Percentiles rank a stretch among this genome's conserved stretches.
These are phyloP conservation scores for Propsilocerus akamusi DNA, from an alignment of 1,140 invertebrate species.

Conservation along the genomic window DNA sequence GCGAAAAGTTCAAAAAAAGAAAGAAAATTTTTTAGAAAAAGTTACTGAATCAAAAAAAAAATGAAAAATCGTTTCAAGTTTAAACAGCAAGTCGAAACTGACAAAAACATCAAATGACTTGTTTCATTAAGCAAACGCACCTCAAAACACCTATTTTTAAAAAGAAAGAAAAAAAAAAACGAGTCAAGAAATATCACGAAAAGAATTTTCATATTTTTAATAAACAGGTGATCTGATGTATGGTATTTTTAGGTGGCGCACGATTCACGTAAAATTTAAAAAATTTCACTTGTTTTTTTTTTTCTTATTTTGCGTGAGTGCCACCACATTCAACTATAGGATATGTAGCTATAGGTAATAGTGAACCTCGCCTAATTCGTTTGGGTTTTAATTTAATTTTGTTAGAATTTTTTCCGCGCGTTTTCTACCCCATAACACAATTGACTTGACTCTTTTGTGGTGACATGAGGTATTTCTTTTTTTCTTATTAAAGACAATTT, in stretches of 20 bases:
- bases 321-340: too few relatives aligned
- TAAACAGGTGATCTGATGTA: background rate
- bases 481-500: too few relatives aligned
- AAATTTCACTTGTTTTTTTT: background rate
- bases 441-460: too few relatives aligned
- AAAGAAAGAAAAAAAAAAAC: background rate
- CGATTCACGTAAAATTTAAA: background rate
- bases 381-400: too few relatives aligned
- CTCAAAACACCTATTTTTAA: conserved; percentile 2
- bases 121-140: conserved; percentile 2
- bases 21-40: too few relatives aligned
- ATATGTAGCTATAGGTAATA: too few relatives aligned
- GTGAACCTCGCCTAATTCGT: too few relatives aligned
- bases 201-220: background rate
- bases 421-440: too few relatives aligned
- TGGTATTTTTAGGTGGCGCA: background rate
- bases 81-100: background rate
- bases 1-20: too few relatives aligned
- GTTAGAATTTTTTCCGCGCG: too few relatives aligned
- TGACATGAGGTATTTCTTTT: too few relatives aligned
- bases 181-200: background rate
- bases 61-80: background rate
- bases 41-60: too few relatives aligned
- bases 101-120: conserved; percentile 1
- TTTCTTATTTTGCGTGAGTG: background rate